Evolutionary conservation across 1,140 invertebrate genomes (phyloP), one percentile per base, ranked within the genome.

Genomic region (Meloidogyne floridensis): DNA sequence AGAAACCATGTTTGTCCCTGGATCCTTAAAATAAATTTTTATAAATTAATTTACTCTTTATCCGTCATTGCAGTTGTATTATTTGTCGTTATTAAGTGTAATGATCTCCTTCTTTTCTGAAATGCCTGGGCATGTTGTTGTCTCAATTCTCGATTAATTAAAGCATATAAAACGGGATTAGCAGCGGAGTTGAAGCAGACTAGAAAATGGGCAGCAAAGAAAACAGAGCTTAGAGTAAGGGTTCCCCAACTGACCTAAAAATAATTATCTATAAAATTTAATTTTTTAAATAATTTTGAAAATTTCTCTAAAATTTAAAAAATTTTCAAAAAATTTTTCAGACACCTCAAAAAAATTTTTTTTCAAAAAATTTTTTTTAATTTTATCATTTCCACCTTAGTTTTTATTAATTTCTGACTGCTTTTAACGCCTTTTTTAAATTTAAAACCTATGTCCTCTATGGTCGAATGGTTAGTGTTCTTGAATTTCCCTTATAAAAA

Each of bases 161-260:
- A 75, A 18, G 88, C 88, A 72, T 90, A 89, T 42, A 90, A 81
- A n/a, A 90, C 81, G 11, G 88, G 88, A 81, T 89, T 89, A 4
- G 86, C 89, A 15, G 89, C 89, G 9, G 89, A 90, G 51, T 89
- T 89, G 82, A 90, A 90, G 76, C 89, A 89, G 11, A 89, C 86
- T 11, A 89, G 75, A 9, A 90, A 78, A 83, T 89, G 89, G 7
- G 89, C 88, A 42, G 77, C 82, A 72, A 89, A 90, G 81, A 90
- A 89, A 20, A 89, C 77, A 43, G 86, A 83, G 20, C 84, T 88
- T n/a, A 89, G 70, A 11, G 86, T 84, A n/a, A 86, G 80, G 9
- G 84, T 86, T 59, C 84, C 80, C 88, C 87, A 89, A 2, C 81
- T 82, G 2, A 82, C 80, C 80, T 83, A n/a, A 53, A 75, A 77